Evolutionary conservation across 1,140 invertebrate genomes (phyloP), one percentile per base, ranked within the genome.

Genomic region (Bilobella aurantiaca): DNA sequence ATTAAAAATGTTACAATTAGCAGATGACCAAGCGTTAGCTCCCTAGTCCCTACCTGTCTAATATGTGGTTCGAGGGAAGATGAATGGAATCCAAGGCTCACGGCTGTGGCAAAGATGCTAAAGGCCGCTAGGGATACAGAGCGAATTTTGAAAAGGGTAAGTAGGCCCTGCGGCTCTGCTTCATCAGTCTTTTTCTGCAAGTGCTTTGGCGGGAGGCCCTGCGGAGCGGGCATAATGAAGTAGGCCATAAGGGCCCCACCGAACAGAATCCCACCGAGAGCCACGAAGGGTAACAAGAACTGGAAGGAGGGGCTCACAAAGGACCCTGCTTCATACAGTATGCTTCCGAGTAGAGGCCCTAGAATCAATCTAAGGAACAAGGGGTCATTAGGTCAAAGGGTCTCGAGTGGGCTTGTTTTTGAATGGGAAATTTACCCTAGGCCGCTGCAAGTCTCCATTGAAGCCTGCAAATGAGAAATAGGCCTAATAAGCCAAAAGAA

Each of bases 41-140:
- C n/a, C 14, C 14, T 59, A 29, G 16, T 47, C 29, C 34, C 63
- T 66, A 73, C 87, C 77, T 85, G 83, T 69, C 88, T 75, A n/a
- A 92, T 76, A 80, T 91, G 89, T 1, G 89, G 88, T 73, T 91
- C 89, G 5, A 92, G 76, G 0, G 88, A 90, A 0, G 88, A 88
- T 74, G 87, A 84, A 1, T 90, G 76, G 76, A 91, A 91, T 60
- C 89, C 88, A 49, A 91, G 89, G 70, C 87, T 89, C 78, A 87
- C 83, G 63, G 88, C 88, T 0, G 87, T 87, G 0, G 82, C 84
- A 58, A 88, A 82, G 70, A 90, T 88, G 68, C 84, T 86, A 49
- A 81, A 78, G 28, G 85, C 81, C 5, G 87, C 81, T 28, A 90
- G 74, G 31, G 87, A 69, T 0, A 90, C 82, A 29, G 86, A 85